These are phyloP conservation scores for Artibeus jamaicensis DNA, from an alignment of 2,797 vertebrate species.

Conservation along the genomic window DNA sequence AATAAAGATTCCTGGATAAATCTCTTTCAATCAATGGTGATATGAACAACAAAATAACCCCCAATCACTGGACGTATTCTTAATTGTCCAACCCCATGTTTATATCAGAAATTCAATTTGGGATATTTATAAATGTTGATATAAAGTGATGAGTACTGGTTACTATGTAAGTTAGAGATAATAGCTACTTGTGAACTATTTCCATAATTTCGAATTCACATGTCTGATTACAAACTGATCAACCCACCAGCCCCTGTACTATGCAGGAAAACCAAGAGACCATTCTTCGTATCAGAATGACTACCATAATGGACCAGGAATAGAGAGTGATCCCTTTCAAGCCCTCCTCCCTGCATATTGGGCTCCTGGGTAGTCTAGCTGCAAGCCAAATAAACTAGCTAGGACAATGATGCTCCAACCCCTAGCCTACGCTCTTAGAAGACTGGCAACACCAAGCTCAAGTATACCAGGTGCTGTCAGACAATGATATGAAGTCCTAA, in stretches of 20 bases:
- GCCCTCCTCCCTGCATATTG: fast-evolving
- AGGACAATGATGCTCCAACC: no score
- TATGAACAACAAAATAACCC: neutral
- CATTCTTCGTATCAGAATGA: neutral
- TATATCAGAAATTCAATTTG: neutral
- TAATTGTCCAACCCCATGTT: neutral
- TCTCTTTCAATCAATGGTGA: neutral
- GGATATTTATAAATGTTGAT: neutral
- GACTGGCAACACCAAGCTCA: neutral
- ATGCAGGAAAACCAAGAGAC: neutral
- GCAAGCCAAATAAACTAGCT: neutral
- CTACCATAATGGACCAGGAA: neutral
- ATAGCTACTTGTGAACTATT: slow-evolving; percentile 3
- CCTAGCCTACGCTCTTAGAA: neutral
- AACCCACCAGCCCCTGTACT: neutral
- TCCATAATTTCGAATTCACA: neutral
- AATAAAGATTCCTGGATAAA: slow-evolving; percentile 1
- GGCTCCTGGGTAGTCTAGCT: neutral
- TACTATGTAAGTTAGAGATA: neutral
- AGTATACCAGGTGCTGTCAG: neutral
- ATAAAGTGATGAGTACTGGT: neutral
- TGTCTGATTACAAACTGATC: neutral
- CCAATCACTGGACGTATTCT: neutral
- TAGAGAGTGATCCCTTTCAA: neutral
- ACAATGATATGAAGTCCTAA: neutral